These are phyloP conservation scores for Hecatera dysodea DNA, from an alignment of 2,888 invertebrate species.

Conservation along the genomic window DNA sequence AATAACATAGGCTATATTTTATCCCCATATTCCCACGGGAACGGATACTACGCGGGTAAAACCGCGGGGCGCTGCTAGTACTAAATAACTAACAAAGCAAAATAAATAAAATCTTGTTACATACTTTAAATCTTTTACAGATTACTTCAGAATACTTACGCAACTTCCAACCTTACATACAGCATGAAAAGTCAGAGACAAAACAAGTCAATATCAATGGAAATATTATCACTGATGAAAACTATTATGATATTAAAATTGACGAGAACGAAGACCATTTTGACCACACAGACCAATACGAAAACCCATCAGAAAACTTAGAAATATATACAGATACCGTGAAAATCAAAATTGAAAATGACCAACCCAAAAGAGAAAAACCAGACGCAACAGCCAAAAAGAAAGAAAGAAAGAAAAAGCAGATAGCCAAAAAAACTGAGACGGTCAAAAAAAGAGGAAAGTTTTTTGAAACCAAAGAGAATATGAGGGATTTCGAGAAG, in stretches of 20 bases:
- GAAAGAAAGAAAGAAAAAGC: slow-evolving; percentile 8
- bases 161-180: slow-evolving; percentile 12
- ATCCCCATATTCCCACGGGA: too few species aligned
- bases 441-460: slow-evolving; percentile 25
- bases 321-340: slow-evolving; percentile 35
- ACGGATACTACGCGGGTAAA: too few species aligned
- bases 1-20: too few species aligned
- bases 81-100: too few species aligned
- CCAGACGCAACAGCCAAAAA: not conserved
- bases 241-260: not conserved
- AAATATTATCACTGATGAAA: not conserved
- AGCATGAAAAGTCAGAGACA: slow-evolving; percentile 1
- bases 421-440: not conserved
- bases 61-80: too few species aligned
- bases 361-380: not conserved
- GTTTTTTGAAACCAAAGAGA: slow-evolving; percentile 55
- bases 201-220: not conserved
- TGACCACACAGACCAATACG: slow-evolving; percentile 4
- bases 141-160: slow-evolving; percentile 35
- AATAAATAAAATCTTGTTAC: too few species aligned
- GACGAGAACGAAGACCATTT: not conserved
- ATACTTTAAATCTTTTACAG: slow-evolving; percentile 30
- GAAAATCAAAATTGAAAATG: slow-evolving; percentile 27
- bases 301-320: not conserved
- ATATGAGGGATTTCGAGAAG: slow-evolving; percentile 59